Conservation (phyloP, 1,140 invertebrate species). For the Ylistrum balloti region DNA sequence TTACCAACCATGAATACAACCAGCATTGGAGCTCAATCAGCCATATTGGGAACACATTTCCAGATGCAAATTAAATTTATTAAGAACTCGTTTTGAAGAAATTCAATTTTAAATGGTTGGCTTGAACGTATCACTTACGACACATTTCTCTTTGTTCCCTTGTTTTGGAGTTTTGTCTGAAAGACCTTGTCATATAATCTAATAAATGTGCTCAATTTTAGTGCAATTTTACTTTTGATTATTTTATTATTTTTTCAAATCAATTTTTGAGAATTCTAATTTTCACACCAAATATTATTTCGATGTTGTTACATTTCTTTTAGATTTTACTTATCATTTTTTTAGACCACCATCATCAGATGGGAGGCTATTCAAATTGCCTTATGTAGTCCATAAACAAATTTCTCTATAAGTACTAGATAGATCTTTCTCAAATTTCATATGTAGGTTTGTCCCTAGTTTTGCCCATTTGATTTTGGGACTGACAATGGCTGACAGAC, state of each 20-base stretch:
- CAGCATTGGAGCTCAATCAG: background rate
- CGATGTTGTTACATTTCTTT: background rate
- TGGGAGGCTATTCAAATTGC: no score
- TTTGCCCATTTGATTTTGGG: no score
- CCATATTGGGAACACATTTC: conserved; percentile 4
- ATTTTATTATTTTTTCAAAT: conserved; percentile 3
- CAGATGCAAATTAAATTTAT: background rate
- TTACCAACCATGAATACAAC: background rate
- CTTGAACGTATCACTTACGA: conserved; percentile 7
- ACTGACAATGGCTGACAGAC: no score
- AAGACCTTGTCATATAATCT: background rate
- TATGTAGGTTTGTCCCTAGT: no score
- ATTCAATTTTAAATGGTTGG: conserved; percentile 9
- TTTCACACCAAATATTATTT: conserved; percentile 22
- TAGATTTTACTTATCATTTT: background rate
- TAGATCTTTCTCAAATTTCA: no score
- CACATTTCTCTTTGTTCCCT: background rate
- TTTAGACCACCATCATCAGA: no score
- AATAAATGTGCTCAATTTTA: conserved; percentile 14
- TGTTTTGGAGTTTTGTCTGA: background rate
- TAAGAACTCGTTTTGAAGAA: conserved; percentile 11
- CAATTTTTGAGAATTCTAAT: background rate
- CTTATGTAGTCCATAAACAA: no score
- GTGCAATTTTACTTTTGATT: conserved; percentile 3
- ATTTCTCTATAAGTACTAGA: no score